Evolutionary conservation across 2,797 vertebrate species (phyloP), one percentile per base, ranked within the genome.

Genomic region (Acipenser oxyrinchus): DNA sequence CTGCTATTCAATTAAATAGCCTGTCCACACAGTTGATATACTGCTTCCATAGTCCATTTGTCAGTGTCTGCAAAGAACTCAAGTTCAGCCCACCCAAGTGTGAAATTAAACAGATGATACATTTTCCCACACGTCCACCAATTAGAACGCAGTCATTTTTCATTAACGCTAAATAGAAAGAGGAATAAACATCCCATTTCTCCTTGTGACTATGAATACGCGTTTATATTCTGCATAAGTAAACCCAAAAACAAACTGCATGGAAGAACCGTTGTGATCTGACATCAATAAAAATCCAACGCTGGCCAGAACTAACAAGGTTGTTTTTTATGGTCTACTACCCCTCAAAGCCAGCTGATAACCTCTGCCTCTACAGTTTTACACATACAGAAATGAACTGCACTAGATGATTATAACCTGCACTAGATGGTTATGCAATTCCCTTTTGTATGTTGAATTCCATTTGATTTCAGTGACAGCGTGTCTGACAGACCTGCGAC

Each of bases 41-140:
- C 76, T 72, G 71, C 78, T 80, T 76, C 77, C 73, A 74, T 79
- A 70, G 68, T 71, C 79, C 69, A 82, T 88, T 83, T 84, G 83
- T 88, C 84, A 85, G 82, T 80, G 86, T 87, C 82, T 72, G 76
- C 72, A 79, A 73, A 74, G 82, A 78, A 78, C 83, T 80, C 78
- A 78, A 83, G 82, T 83, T 82, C 80, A 79, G 77, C 70, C 73
- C 79, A 77, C 75, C 83, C 74, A 74, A 84, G 86, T 84, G 88
- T 90, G 90, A 92, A 92, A 93, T 91, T 84, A 91, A 93, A 90
- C 86, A 88, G 83, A 84, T 76, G 83, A 86, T 86, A 86, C 84
- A 90, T 87, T 82, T 85, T 82, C 81, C 77, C 70, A 76, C 77
- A 81, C 71, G 76, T 79, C 80, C 83, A 80, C 85, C 64, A 65